phyloP scores from a whole-genome alignment of 30 jellyfish, hydroid and myxozoan species.

The Pelagia noctiluca region DNA sequence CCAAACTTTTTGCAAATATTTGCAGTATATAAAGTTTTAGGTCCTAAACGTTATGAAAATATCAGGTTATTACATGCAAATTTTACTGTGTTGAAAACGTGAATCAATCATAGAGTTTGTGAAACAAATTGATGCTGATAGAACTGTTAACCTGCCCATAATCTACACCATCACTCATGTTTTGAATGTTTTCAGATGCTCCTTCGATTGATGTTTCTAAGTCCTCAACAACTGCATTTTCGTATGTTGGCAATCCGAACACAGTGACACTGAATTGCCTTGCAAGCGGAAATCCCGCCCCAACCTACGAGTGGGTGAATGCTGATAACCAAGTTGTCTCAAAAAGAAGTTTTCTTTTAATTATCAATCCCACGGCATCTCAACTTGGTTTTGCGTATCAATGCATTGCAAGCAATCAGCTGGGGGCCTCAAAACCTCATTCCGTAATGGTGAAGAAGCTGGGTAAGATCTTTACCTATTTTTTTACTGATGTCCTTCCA shows the following conservation, averaged over 20 bases:
- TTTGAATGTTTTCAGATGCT: conserved; percentile 65
- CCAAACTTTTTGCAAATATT: too few relatives aligned
- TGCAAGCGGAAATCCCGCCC: conserved; percentile 87
- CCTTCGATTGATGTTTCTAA: conserved; percentile 63
- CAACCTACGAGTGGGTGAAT: conserved; percentile 74
- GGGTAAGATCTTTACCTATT: too few relatives aligned
- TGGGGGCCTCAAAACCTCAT: conserved; percentile 59
- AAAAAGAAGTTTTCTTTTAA: not conserved
- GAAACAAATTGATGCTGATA: too few relatives aligned
- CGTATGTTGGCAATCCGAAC: conserved; percentile 74
- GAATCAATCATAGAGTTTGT: too few relatives aligned
- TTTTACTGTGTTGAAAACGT: too few relatives aligned
- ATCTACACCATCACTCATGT: too few relatives aligned
- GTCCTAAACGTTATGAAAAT: too few relatives aligned
- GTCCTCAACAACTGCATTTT: conserved; percentile 60
- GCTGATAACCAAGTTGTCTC: conserved; percentile 42
- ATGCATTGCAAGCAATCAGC: conserved; percentile 73
- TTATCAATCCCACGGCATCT: conserved; percentile 54
- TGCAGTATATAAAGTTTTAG: too few relatives aligned
- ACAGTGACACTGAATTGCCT: conserved; percentile 60
- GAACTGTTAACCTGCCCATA: too few relatives aligned
- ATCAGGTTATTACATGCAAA: too few relatives aligned
- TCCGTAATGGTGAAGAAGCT: conserved; percentile 48
- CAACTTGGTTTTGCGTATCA: conserved; percentile 68
- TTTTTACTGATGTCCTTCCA: too few relatives aligned